A percentile compares a stretch with the other conserved stretches of the same genome.
These are phyloP conservation scores for Leistus spinibarbis DNA, from an alignment of 2,888 invertebrate genomes.

Conservation along the genomic window DNA sequence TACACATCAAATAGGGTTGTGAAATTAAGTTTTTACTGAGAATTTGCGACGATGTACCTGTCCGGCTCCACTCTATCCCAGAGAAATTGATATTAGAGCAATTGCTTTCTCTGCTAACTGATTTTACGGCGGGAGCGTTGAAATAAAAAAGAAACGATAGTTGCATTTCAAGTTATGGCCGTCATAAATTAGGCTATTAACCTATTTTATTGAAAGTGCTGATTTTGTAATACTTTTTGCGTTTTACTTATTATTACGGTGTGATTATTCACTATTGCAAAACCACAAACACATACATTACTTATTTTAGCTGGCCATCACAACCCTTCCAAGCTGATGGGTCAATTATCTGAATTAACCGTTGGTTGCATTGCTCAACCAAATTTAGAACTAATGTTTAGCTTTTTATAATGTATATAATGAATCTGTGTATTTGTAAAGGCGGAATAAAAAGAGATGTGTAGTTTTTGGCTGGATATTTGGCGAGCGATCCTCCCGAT, in stretches of 20 bases:
- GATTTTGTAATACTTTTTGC: background rate
- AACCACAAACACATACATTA: too few species aligned
- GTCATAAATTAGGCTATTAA: background rate
- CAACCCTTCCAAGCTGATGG: too few species aligned
- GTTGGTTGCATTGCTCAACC: too few species aligned
- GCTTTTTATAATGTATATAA: too few species aligned
- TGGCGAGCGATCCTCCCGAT: background rate
- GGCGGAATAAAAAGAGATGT: too few species aligned
- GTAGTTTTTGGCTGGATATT: too few species aligned
- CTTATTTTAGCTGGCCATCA: too few species aligned
- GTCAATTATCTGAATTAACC: too few species aligned
- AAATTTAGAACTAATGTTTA: too few species aligned
- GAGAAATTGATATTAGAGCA: background rate
- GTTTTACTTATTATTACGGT: too few species aligned
- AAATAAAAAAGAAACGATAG: background rate
- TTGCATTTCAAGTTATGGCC: background rate
- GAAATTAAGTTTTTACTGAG: constrained; percentile 44
- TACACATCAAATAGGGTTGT: constrained; percentile 43
- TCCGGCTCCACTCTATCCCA: background rate
- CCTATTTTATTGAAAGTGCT: background rate
- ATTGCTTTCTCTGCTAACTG: background rate
- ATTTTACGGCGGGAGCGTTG: background rate
- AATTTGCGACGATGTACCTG: constrained; percentile 1
- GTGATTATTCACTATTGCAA: too few species aligned
- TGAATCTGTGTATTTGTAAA: too few species aligned